Evolutionary conservation across 2,888 invertebrate species (phyloP), one percentile per base, ranked within the genome.

Genomic region (Portevinia maculata): DNA sequence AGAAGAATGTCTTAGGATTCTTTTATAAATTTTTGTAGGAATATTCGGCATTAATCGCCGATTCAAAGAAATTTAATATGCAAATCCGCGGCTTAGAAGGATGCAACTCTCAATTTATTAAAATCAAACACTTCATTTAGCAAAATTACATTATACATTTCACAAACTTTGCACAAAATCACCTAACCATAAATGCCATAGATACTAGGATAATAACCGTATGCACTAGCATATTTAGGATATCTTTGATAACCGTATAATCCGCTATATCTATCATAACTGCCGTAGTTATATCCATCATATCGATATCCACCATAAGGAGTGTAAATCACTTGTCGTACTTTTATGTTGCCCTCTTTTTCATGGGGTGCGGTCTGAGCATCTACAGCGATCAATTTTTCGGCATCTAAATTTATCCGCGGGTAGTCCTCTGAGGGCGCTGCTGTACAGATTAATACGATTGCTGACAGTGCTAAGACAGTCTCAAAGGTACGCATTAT

Each of bases 291-390:
- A 13, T 39, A 75, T 37, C 52, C 75, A 21, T 64, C 70, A 34
- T 70, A 78, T 13, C 69, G 62, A 17, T 81, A 81, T 5, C 62
- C 67, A 11, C 70, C 64, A 34, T 55, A 73, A 30, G 67, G 73
- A 48, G 37, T 46, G 39, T 79, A 79, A 13, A 57, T 41, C 39
- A 39, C 75, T 13, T 81, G 64, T 11, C 79, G 62, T 6, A 75
- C 64, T 48, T 39, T 75, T n/a, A 69, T 69, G 15, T 11, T 15
- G 7, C 75, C 70, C 19, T 69, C 64, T 13, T 75, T 75, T 24
- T 81, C 79, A 30, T 75, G 79, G 3, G 41, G 79, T 7, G 41
- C 32, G 0, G 53, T 70, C 21, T 59, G 59, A 48, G 76, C 30
- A 39, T 81, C 76, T 11, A 76, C 70, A 15, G 39, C 65, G 32